Conservation (phyloP, 2,888 invertebrate species). For the Choristoneura rosaceana region DNA sequence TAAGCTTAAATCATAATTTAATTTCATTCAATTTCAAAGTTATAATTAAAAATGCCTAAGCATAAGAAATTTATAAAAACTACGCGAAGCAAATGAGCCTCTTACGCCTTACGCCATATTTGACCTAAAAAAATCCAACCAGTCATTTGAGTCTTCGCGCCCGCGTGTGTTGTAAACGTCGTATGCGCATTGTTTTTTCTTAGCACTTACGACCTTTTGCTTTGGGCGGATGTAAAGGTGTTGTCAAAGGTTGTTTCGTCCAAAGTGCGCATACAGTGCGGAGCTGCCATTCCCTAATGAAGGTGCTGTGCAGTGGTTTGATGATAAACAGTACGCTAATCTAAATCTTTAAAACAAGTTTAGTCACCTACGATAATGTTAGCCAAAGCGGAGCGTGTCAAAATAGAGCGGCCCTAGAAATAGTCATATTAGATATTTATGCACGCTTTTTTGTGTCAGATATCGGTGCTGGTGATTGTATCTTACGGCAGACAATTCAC, state of each 20-base stretch:
- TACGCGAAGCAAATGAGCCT: not conserved
- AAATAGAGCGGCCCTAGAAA: no score
- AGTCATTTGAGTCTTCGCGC: conserved; percentile 26
- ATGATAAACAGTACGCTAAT: conserved; percentile 19
- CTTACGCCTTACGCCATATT: conserved; percentile 11
- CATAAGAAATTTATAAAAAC: not conserved
- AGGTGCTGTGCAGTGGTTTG: conserved; percentile 14
- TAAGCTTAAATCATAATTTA: no score
- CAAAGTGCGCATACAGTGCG: conserved; percentile 38
- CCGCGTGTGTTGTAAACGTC: not conserved
- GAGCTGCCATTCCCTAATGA: conserved; percentile 39
- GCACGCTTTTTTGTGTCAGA: no score
- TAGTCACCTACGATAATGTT: no score
- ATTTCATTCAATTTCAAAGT: no score
- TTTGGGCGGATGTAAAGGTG: not conserved
- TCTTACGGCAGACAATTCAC: no score
- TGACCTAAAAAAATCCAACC: conserved; percentile 35
- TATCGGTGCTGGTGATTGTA: no score
- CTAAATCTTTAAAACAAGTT: no score
- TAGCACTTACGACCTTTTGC: conserved; percentile 7
- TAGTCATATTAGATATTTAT: no score
- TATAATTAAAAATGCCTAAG: no score
- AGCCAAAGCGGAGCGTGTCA: no score
- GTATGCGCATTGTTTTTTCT: not conserved
- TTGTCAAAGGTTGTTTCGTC: conserved; percentile 36